phyloP scores from a whole-genome alignment of 2,113 vertebrate genomes.

The Eubucco bourcierii region DNA sequence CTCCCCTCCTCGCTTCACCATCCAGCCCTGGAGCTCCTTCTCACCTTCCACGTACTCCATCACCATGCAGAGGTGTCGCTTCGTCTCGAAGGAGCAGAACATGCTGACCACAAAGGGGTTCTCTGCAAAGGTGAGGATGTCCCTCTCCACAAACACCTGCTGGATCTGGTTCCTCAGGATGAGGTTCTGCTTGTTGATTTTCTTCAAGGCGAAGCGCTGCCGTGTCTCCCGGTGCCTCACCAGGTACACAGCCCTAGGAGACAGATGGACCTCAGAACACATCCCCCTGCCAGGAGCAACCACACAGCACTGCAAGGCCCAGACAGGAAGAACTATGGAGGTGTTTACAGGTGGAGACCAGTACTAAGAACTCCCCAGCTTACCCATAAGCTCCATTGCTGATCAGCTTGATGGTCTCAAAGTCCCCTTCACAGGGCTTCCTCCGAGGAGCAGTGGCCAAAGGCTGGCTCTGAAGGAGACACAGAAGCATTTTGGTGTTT shows the following conservation, averaged over 20 bases:
- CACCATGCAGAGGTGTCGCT: conserved; percentile 96
- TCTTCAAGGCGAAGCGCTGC: conserved; percentile 97
- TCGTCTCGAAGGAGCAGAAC: conserved; percentile 98
- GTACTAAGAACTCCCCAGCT: conserved; percentile 24
- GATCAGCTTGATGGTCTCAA: conserved; percentile 96
- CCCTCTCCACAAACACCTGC: conserved; percentile 96
- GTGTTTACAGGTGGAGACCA: rapidly evolving
- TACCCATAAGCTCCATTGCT: conserved; percentile 97
- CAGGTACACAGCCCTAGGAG: conserved; percentile 88
- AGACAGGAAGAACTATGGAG: background rate
- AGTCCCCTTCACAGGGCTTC: conserved; percentile 92
- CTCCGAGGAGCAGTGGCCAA: conserved; percentile 77
- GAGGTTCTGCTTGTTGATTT: conserved; percentile 97
- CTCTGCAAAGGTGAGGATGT: conserved; percentile 96
- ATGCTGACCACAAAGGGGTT: conserved; percentile 98
- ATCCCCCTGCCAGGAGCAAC: background rate
- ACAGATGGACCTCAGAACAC: background rate
- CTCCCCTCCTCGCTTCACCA: background rate
- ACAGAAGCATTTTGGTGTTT: background rate
- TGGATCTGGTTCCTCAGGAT: conserved; percentile 97
- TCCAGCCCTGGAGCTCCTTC: background rate
- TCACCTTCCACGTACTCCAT: conserved; percentile 99
- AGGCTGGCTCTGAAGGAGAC: conserved; percentile 73
- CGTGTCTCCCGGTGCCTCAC: conserved; percentile 93
- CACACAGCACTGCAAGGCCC: rapidly evolving